phyloP scores from a whole-genome alignment of 2,113 vertebrate genomes.

The Trinectes maculatus region DNA sequence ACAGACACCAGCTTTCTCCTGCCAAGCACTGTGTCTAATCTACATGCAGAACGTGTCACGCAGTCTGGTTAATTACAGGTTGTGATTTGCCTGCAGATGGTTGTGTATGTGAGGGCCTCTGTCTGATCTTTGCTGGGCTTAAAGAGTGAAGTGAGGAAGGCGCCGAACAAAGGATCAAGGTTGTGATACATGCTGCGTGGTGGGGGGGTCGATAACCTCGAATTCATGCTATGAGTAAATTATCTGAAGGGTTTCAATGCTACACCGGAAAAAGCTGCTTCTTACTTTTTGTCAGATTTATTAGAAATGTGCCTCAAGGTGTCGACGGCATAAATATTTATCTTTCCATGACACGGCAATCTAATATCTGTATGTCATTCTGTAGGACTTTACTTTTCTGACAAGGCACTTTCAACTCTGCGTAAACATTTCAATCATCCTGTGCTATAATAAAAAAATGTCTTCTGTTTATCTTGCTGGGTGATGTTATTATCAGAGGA shows the following conservation, averaged over 20 bases:
- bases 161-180: conserved; percentile 33
- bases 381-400: background rate
- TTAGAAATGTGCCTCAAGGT: too few relatives aligned
- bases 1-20: background rate
- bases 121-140: conserved; percentile 21
- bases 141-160: conserved; percentile 17
- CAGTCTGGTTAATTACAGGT: conserved; percentile 43
- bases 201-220: background rate
- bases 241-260: background rate
- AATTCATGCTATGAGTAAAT: background rate
- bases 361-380: background rate
- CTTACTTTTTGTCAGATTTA: background rate
- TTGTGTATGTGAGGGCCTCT: conserved; percentile 13
- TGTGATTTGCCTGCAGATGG: conserved; percentile 37
- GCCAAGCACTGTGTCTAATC: conserved; percentile 12
- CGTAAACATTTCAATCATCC: conserved; percentile 9
- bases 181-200: background rate
- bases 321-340: background rate
- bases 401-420: conserved; percentile 1
- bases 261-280: background rate
- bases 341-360: background rate
- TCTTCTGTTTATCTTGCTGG: background rate
- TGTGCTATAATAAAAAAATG: too few relatives aligned
- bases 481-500: background rate
- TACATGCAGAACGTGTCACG: conserved; percentile 16